phyloP scores from a whole-genome alignment of 2,888 invertebrate species.

The Alloplasta piceator region DNA sequence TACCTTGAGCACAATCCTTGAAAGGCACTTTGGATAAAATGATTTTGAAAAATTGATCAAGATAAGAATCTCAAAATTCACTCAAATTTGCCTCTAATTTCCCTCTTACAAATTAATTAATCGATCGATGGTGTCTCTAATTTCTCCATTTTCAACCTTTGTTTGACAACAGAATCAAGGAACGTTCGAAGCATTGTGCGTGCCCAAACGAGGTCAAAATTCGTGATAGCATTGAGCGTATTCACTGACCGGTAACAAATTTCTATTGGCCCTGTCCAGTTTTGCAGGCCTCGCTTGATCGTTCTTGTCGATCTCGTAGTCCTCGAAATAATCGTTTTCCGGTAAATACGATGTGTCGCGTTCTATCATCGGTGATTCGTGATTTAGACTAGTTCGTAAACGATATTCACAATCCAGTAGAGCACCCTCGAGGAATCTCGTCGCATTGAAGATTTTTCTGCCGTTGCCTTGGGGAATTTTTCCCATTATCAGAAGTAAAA shows the following conservation, averaged over 20 bases:
- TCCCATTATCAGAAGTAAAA: conserved; percentile 57
- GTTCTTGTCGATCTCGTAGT: conserved; percentile 48
- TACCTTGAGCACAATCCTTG: too few relatives aligned
- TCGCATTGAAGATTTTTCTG: conserved; percentile 65
- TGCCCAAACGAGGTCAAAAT: neutral
- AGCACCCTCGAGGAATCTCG: conserved; percentile 62
- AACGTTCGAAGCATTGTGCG: neutral
- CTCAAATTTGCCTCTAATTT: too few relatives aligned
- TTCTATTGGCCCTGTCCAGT: conserved; percentile 69
- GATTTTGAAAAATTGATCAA: too few relatives aligned
- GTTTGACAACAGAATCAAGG: conserved; percentile 33
- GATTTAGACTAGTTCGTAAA: neutral
- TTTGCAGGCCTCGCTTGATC: conserved; percentile 20
- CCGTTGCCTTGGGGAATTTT: conserved; percentile 32
- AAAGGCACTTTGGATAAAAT: too few relatives aligned
- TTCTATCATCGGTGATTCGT: conserved; percentile 25
- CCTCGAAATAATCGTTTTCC: conserved; percentile 68
- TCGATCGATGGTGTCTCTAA: neutral
- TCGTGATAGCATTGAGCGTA: conserved; percentile 8
- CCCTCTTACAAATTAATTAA: too few relatives aligned
- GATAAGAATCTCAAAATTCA: too few relatives aligned
- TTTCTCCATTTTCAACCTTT: neutral
- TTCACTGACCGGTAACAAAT: conserved; percentile 72
- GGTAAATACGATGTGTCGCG: conserved; percentile 68
- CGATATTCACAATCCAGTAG: conserved; percentile 39